A percentile compares a stretch with the other conserved stretches of the same genome.
phyloP scores from a whole-genome alignment of 2,797 vertebrate species.

The Sebastes itinus region DNA sequence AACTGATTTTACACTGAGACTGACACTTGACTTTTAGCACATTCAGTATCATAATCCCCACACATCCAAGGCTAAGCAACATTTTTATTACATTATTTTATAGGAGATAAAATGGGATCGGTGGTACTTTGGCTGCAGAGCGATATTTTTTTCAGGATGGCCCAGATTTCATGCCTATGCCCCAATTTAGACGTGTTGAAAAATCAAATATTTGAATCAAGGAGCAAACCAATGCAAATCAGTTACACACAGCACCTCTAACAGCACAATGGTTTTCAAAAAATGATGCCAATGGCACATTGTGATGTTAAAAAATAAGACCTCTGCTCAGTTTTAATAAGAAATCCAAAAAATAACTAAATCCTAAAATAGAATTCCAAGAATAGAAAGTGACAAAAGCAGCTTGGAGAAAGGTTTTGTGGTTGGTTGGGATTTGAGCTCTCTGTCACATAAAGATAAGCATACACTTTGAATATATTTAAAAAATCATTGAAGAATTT shows the following conservation, averaged over 20 bases:
- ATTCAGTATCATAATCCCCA: neutral
- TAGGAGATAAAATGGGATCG: neutral
- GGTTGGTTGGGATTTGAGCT: conserved; percentile 48
- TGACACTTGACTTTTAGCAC: neutral
- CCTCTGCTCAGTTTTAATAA: conserved; percentile 10
- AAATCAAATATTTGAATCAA: neutral
- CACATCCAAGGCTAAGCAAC: neutral
- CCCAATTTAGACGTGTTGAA: neutral
- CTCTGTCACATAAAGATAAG: conserved; percentile 61
- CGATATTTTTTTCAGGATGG: neutral
- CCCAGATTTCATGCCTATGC: neutral
- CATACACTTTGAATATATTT: conserved; percentile 50
- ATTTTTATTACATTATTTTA: neutral
- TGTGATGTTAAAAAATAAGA: conserved; percentile 23
- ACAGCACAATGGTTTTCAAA: neutral
- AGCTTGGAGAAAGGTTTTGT: conserved; percentile 41
- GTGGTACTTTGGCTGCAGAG: neutral
- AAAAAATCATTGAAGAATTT: conserved; percentile 21
- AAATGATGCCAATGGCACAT: neutral
- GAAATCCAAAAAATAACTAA: conserved; percentile 12
- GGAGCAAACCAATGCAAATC: neutral
- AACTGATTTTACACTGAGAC: neutral
- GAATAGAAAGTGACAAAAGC: conserved; percentile 62
- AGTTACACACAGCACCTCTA: neutral
- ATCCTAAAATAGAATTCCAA: conserved; percentile 59